Conservation (phyloP, 2,888 invertebrate genomes). For the Nephrotoma guestfalica region DNA sequence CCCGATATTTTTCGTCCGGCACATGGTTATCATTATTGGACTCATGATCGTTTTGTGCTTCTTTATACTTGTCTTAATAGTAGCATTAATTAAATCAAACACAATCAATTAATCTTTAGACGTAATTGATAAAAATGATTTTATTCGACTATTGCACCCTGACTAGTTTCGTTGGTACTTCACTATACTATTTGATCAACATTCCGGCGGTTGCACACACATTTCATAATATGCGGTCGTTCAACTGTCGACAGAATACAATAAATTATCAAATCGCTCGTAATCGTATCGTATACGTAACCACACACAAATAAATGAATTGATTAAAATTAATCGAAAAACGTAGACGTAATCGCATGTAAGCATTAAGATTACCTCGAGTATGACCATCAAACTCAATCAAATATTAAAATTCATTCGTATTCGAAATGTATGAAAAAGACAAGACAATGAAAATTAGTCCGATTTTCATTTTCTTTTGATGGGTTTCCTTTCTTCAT, state of each 20-base stretch:
- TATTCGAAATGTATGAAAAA: neutral
- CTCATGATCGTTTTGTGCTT: too few species aligned
- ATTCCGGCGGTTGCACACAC: neutral
- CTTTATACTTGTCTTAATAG: too few species aligned
- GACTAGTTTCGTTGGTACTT: too few species aligned
- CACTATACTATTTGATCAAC: neutral
- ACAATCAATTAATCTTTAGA: too few species aligned
- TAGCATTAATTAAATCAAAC: too few species aligned
- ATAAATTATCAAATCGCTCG: neutral
- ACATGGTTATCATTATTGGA: too few species aligned
- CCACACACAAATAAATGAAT: neutral
- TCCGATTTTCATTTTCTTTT: neutral
- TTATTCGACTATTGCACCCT: too few species aligned
- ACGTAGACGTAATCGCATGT: neutral
- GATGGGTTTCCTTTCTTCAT: neutral
- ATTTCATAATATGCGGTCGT: neutral
- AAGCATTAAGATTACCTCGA: neutral
- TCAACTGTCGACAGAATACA: neutral
- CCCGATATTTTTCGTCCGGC: too few species aligned
- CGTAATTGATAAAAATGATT: too few species aligned
- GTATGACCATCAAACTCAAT: neutral
- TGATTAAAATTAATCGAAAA: neutral
- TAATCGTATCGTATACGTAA: neutral
- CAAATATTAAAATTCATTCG: neutral
- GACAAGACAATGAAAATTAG: neutral